These are phyloP conservation scores for Brachypalpus laphriformis DNA, from an alignment of 2,888 invertebrate species.

Conservation along the genomic window DNA sequence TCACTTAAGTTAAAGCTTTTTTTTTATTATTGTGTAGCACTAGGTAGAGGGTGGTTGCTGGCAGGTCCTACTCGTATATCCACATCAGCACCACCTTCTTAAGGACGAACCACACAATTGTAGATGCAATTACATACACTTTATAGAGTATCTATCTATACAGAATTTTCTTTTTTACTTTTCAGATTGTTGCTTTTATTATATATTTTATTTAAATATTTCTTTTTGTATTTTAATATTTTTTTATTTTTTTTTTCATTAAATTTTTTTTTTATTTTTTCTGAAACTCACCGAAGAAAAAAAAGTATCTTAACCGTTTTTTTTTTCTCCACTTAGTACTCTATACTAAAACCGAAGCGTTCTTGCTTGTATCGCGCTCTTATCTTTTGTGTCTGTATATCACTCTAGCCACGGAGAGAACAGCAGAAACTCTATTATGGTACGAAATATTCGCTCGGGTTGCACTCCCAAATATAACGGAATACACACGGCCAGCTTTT, in stretches of 20 bases:
- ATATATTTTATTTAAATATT: not conserved
- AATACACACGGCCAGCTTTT: constrained; percentile 36
- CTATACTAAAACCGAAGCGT: constrained; percentile 60
- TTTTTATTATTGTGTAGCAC: not conserved
- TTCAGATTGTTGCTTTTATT: too few species aligned
- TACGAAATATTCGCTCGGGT: constrained; percentile 14
- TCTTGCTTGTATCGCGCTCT: constrained; percentile 63
- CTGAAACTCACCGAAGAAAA: constrained; percentile 56
- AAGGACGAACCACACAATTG: not conserved
- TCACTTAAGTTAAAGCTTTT: not conserved
- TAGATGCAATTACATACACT: not conserved
- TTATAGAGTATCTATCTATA: not conserved
- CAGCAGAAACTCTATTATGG: constrained; percentile 42
- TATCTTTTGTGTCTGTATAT: constrained; percentile 64
- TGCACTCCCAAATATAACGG: constrained; percentile 41
- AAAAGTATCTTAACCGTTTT: constrained; percentile 26
- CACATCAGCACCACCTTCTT: not conserved
- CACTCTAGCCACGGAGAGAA: constrained; percentile 63
- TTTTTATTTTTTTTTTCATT: not conserved
- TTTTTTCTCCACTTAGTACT: constrained; percentile 31
- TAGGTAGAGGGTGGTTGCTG: not conserved
- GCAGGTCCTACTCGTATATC: not conserved
- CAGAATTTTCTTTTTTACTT: too few species aligned
- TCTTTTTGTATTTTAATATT: not conserved
- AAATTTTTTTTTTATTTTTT: constrained; percentile 6